These are phyloP conservation scores for Tinea pellionella DNA, from an alignment of 2,888 invertebrate genomes.

Conservation along the genomic window DNA sequence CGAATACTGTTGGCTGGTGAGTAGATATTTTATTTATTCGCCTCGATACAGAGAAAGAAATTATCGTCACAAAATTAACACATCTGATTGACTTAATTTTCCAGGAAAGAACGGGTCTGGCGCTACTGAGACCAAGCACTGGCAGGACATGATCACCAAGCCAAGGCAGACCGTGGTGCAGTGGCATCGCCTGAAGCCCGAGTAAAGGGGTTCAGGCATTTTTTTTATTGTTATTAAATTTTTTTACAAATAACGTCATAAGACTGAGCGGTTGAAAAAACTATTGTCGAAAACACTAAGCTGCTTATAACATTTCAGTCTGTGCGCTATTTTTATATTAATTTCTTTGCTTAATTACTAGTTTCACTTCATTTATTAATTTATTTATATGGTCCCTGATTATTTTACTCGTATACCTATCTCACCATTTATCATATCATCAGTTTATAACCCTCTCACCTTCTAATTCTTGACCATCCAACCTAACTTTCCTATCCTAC, in stretches of 20 bases:
- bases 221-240: slow-evolving; percentile 24
- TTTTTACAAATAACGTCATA: slow-evolving; percentile 47
- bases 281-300: slow-evolving; percentile 21
- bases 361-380: slow-evolving; percentile 22
- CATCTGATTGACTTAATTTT: slow-evolving; percentile 30
- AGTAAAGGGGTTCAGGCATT: slow-evolving; percentile 62
- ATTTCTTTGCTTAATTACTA: background rate
- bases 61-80: background rate
- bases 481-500: no score
- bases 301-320: slow-evolving; percentile 21
- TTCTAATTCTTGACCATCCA: background rate
- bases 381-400: no score
- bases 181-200: slow-evolving; percentile 96
- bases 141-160: slow-evolving; percentile 99
- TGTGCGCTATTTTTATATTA: slow-evolving; percentile 17
- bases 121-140: slow-evolving; percentile 95
- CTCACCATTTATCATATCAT: no score
- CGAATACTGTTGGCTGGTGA: slow-evolving; percentile 92
- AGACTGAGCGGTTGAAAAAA: slow-evolving; percentile 58
- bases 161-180: slow-evolving; percentile 95
- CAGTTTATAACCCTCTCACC: no score
- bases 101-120: slow-evolving; percentile 95
- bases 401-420: no score
- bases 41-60: background rate
- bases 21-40: slow-evolving; percentile 19